Base-by-base conservation (phyloP, 2,888 invertebrate genomes). In the Osmoderma eremita region DNA sequence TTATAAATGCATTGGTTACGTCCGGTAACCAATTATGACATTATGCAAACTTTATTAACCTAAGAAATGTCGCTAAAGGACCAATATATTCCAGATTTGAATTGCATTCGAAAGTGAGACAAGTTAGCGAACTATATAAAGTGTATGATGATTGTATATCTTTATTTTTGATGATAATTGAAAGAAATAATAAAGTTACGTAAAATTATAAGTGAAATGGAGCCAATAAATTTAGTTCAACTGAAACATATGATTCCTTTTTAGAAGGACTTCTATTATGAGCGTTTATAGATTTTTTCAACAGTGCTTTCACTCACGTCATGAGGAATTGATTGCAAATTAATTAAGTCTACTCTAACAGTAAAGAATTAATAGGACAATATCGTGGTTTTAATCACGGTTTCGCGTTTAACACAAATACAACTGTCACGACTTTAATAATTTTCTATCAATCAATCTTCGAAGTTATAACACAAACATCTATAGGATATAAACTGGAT, bases 11-110 rank as follows among this genome's bases (percentile, higher is more conserved):
- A 50, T 20, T 24, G 10, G 4, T 36, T 53, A 38, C 13, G 17
- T 53, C 18, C n/a, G 17, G 8, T 36, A 38, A 15, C 36, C 20
- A 48, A 10, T 18, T 53, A 18, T 17, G 15, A 53, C 18, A 3
- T 38, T 12, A 53, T 53, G 38, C 53, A 53, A 53, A 38, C 38
- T 53, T 53, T 53, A 53, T 53, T 53, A 38, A 10, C 8, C 15
- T 17, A 36, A 18, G 15, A 15, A 17, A 8, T 18, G 48, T 41
- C 41, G 41, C 5, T 41, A 2, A 3, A n/a, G 22, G 53, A 17
- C 1, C 8, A n/a, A 22, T 36, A 36, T 24, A 53, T 53, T 53
- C 12, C 6, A 53, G 13, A 10, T 53, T 24, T 50, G 50, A 50
- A 50, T 50, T 41, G 41, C 41, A 41, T 41, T 41, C 13, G 41